Percentiles rank a stretch among this genome's conserved stretches.
phyloP scores from a whole-genome alignment of 1,140 invertebrate species.

The Andricus grossulariae region DNA sequence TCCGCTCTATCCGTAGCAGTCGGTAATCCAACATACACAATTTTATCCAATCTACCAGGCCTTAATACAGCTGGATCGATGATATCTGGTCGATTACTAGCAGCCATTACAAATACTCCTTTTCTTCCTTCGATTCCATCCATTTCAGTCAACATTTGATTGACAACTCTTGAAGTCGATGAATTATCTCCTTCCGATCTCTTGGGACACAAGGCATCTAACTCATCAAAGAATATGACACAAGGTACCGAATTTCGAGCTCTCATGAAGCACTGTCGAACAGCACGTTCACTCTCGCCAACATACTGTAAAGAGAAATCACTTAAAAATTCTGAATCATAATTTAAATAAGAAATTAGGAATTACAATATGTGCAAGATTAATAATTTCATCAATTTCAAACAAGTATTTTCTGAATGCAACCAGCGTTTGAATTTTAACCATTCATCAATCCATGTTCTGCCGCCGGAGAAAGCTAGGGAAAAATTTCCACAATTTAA shows the following conservation, averaged over 20 bases:
- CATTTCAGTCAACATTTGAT: constrained; percentile 99
- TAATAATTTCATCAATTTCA: too few relatives aligned
- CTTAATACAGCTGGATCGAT: constrained; percentile 96
- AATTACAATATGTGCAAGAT: constrained; percentile 30
- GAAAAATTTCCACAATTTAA: constrained; percentile 10
- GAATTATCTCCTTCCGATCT: constrained; percentile 86
- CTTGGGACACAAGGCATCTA: constrained; percentile 97
- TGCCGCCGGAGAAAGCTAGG: too few relatives aligned
- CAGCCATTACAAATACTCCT: constrained; percentile 95
- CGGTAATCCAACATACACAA: constrained; percentile 96
- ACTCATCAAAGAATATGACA: constrained; percentile 99
- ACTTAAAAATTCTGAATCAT: constrained; percentile 30
- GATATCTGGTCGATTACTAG: constrained; percentile 97
- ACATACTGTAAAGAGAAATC: constrained; percentile 86
- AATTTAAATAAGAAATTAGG: constrained; percentile 15
- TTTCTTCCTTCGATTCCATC: constrained; percentile 94
- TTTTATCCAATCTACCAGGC: constrained; percentile 95
- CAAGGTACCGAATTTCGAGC: constrained; percentile 97
- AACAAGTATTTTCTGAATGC: neutral
- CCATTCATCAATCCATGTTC: neutral
- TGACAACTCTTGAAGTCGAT: constrained; percentile 90
- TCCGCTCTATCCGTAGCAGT: constrained; percentile 86
- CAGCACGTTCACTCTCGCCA: constrained; percentile 98
- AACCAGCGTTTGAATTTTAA: neutral
- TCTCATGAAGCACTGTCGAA: constrained; percentile 94